Conservation (phyloP, 2,113 vertebrate species). For the Perca flavescens region DNA sequence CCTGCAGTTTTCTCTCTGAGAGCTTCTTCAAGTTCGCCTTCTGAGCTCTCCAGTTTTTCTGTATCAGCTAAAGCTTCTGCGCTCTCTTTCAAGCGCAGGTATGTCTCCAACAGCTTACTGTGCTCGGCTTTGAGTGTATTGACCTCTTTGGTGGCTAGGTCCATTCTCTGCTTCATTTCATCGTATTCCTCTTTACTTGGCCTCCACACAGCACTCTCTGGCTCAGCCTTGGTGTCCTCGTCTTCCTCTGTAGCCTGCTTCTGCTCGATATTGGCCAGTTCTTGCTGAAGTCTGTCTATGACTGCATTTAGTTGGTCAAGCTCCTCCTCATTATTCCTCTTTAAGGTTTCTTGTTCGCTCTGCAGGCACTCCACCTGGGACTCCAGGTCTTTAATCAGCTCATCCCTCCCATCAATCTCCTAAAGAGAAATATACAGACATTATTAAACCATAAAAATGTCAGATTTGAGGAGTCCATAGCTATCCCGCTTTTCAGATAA, state of each 20-base stretch:
- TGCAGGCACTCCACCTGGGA: constrained; percentile 90
- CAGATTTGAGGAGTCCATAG: constrained; percentile 5
- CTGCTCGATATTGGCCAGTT: constrained; percentile 89
- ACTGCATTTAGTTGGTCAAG: constrained; percentile 93
- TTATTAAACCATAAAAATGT: constrained; percentile 11
- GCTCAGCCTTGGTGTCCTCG: constrained; percentile 80
- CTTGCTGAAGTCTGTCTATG: constrained; percentile 95
- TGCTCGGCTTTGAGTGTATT: constrained; percentile 80
- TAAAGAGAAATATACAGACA: constrained; percentile 58
- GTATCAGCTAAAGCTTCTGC: constrained; percentile 51
- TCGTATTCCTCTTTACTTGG: constrained; percentile 80
- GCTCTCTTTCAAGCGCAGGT: constrained; percentile 64
- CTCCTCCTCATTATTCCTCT: constrained; percentile 89
- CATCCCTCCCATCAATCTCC: constrained; percentile 88
- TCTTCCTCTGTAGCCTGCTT: constrained; percentile 80
- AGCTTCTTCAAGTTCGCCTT: constrained; percentile 65
- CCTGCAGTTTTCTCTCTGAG: constrained; percentile 79
- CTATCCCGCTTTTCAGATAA: constrained; percentile 23
- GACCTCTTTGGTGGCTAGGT: constrained; percentile 83
- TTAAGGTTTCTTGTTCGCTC: constrained; percentile 90
- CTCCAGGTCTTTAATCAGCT: constrained; percentile 89
- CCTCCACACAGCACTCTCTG: constrained; percentile 62
- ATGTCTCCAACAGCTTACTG: constrained; percentile 68
- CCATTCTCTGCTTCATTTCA: constrained; percentile 86
- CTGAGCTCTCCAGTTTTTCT: constrained; percentile 43